These are phyloP conservation scores for Rugalucina vietnamica DNA, from an alignment of 2,888 invertebrate species.

Conservation along the genomic window DNA sequence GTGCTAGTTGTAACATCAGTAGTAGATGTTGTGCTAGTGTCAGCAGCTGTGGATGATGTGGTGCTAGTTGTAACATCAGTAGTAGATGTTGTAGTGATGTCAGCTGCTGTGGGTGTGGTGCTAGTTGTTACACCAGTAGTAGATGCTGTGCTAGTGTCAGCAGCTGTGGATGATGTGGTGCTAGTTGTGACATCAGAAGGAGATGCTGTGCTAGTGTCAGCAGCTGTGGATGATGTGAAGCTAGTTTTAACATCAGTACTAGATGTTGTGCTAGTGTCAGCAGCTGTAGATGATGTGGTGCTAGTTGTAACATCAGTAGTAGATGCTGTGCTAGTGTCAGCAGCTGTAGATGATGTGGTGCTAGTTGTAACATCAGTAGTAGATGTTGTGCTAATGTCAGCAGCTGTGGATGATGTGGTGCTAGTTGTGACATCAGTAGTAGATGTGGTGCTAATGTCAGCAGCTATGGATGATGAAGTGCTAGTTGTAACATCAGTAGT, in stretches of 20 bases:
- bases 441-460: no score
- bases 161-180: neutral
- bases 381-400: neutral
- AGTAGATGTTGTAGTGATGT: neutral
- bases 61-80: neutral
- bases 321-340: no score
- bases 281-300: neutral
- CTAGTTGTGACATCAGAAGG: neutral
- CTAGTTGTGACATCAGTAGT: no score
- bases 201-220: neutral
- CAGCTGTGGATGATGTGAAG: neutral
- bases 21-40: neutral
- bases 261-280: neutral
- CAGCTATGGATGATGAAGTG: no score
- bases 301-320: no score
- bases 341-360: neutral
- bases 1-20: neutral
- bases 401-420: neutral
- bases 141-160: neutral
- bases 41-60: neutral
- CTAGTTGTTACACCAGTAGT: no score
- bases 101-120: neutral
- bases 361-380: neutral
- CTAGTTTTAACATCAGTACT: no score
- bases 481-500: no score